phyloP scores from a whole-genome alignment of 2,113 vertebrate species.

The Eulemur rufifrons region DNA sequence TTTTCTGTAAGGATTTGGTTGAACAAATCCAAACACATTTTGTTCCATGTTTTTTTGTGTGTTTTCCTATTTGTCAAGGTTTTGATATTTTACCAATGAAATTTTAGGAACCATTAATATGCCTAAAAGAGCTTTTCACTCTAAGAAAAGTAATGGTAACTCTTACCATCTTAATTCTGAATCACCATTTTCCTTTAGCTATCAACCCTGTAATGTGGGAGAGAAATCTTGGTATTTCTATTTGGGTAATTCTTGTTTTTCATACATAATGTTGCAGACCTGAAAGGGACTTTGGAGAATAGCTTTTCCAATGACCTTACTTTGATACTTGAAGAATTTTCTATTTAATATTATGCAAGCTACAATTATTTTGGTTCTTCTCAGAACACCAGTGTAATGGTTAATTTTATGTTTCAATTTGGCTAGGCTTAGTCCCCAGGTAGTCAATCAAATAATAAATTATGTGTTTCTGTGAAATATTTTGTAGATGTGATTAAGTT shows the following conservation, averaged over 20 bases:
- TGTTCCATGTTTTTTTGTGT: background rate
- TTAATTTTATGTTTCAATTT: background rate
- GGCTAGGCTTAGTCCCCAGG: background rate
- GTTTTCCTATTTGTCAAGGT: background rate
- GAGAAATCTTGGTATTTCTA: background rate
- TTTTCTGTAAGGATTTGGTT: background rate
- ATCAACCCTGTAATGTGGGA: background rate
- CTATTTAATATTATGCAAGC: background rate
- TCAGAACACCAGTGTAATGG: background rate
- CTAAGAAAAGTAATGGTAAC: background rate
- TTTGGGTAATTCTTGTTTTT: background rate
- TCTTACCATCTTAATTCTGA: background rate
- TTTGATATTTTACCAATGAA: background rate
- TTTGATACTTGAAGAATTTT: background rate
- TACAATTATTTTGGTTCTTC: background rate
- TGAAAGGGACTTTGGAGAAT: background rate
- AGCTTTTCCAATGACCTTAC: background rate
- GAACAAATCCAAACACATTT: background rate
- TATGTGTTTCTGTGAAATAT: background rate
- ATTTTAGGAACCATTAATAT: background rate
- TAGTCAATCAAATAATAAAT: background rate
- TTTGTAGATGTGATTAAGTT: background rate
- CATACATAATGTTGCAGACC: background rate
- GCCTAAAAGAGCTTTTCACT: background rate
- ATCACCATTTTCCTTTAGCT: background rate